A percentile compares a stretch with the other conserved stretches of the same genome.
Evolutionary conservation across 2,888 invertebrate species (phyloP).

Genomic region (Cheilosia vulpina): DNA sequence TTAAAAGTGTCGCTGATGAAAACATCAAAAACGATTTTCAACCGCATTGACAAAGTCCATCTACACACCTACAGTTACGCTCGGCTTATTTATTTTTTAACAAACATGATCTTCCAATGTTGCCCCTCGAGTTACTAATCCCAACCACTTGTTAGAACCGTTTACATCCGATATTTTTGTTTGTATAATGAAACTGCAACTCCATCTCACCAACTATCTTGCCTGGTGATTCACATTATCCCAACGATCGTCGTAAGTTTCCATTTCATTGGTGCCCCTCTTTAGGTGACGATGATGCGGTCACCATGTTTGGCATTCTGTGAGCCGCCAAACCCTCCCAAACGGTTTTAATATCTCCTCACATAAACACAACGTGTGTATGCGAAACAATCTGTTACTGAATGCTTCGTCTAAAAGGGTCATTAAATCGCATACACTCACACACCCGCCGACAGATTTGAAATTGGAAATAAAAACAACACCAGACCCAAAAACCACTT

Average conservation of each 20-base stretch:
- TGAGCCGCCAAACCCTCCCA: background rate
- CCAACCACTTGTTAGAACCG: too few species aligned
- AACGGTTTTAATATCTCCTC: background rate
- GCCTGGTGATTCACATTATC: background rate
- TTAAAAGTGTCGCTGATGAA: too few species aligned
- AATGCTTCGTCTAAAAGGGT: constrained; percentile 32
- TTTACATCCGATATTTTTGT: too few species aligned
- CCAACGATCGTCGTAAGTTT: background rate
- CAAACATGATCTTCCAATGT: too few species aligned
- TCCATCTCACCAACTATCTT: too few species aligned
- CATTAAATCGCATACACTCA: constrained; percentile 31
- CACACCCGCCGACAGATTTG: constrained; percentile 8
- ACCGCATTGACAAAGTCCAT: too few species aligned
- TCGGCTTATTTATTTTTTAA: too few species aligned
- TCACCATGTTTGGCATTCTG: background rate
- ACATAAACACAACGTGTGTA: background rate
- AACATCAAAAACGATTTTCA: too few species aligned
- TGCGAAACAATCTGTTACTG: background rate
- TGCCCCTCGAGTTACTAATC: too few species aligned
- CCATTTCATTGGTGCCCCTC: background rate
- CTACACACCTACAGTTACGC: too few species aligned
- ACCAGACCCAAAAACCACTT: constrained; percentile 44
- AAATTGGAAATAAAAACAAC: constrained; percentile 27
- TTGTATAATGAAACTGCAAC: too few species aligned
- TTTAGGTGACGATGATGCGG: background rate